Evolutionary conservation across 2,797 vertebrate genomes (phyloP).

Genomic region (Tympanoctomys barrerae): DNA sequence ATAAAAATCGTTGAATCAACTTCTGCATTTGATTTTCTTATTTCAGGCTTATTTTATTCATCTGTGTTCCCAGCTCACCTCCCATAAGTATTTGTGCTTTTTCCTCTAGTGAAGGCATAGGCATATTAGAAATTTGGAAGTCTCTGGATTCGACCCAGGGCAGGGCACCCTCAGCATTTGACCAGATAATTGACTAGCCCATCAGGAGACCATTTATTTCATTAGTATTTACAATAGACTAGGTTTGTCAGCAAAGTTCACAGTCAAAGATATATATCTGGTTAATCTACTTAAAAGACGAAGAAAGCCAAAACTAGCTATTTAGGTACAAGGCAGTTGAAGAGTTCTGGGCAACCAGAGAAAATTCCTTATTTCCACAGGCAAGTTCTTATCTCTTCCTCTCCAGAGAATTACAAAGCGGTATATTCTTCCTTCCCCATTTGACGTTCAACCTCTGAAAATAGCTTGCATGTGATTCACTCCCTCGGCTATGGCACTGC

Average conservation of each 20-base stretch:
- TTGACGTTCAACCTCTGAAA: not conserved
- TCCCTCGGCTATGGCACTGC: not conserved
- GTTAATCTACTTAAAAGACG: not conserved
- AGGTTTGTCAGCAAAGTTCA: not conserved
- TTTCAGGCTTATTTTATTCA: not conserved
- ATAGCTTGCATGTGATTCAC: not conserved
- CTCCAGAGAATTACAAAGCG: not conserved
- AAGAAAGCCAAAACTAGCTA: conserved; percentile 3
- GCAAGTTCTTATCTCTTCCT: not conserved
- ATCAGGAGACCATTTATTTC: not conserved
- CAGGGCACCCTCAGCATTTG: not conserved
- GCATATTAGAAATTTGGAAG: not conserved
- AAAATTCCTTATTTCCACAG: not conserved
- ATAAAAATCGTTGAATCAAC: conserved; percentile 59
- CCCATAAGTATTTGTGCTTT: not conserved
- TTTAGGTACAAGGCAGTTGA: not conserved
- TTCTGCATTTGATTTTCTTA: conserved; percentile 69
- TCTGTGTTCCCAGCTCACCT: not conserved
- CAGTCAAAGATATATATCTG: not conserved
- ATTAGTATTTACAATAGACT: not conserved
- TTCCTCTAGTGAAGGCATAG: not conserved
- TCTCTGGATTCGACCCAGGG: not conserved
- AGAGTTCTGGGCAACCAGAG: not conserved
- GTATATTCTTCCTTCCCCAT: not conserved
- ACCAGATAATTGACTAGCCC: not conserved